Evolutionary conservation across 2,113 vertebrate species (phyloP).

Genomic region (Rhinoderma darwinii): DNA sequence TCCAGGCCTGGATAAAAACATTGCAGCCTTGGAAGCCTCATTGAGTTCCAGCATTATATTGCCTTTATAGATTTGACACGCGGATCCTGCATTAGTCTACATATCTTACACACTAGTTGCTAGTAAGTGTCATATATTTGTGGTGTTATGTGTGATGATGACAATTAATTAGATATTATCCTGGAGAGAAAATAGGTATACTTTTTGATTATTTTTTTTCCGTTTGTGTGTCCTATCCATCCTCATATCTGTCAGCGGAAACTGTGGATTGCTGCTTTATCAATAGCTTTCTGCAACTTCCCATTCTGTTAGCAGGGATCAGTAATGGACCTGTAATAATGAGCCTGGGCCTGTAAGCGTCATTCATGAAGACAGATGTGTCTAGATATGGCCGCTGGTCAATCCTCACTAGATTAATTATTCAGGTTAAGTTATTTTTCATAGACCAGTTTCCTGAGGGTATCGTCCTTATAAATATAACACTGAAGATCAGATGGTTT

Average conservation of each 20-base stretch:
- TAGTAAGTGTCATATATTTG: background rate
- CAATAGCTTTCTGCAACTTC: background rate
- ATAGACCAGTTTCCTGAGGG: background rate
- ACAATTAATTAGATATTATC: background rate
- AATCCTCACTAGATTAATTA: conserved; percentile 8
- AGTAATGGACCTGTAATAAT: background rate
- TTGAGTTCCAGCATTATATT: background rate
- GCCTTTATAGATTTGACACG: background rate
- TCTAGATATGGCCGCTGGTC: background rate
- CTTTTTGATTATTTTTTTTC: background rate
- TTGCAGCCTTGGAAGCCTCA: too few relatives aligned
- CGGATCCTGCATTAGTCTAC: background rate
- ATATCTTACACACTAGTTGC: background rate
- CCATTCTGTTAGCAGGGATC: background rate
- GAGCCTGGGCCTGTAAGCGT: background rate
- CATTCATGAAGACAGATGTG: background rate
- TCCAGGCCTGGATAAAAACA: background rate
- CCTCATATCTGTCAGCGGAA: background rate
- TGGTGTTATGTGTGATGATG: background rate
- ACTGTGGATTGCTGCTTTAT: background rate
- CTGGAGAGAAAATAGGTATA: background rate
- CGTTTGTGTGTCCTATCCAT: background rate
- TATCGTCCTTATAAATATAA: background rate
- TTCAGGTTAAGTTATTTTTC: background rate
- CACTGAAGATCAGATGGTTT: background rate